These are phyloP conservation scores for Drosophila vallismaia DNA, from an alignment of 2,888 invertebrate species.

Conservation along the genomic window DNA sequence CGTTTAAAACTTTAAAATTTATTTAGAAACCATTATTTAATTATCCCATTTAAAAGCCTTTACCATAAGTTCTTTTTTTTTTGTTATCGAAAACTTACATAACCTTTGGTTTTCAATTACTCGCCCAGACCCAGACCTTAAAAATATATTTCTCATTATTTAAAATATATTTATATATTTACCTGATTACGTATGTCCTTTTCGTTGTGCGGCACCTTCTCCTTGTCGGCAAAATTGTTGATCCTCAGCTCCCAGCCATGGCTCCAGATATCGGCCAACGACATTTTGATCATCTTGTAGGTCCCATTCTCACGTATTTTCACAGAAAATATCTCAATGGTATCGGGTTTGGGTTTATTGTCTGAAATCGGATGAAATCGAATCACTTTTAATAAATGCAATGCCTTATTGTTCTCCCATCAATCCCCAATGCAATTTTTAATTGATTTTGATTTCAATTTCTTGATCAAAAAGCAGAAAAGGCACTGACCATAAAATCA, in stretches of 20 bases:
- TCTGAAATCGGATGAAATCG: constrained; percentile 84
- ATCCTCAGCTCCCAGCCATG: constrained; percentile 88
- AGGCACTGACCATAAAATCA: neutral
- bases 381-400: constrained; percentile 11
- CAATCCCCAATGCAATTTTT: constrained; percentile 12
- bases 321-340: constrained; percentile 88
- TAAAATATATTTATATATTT: constrained; percentile 54
- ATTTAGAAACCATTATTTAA: too few relatives aligned
- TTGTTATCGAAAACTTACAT: too few relatives aligned
- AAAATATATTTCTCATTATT: neutral
- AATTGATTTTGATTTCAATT: constrained; percentile 40
- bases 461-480: neutral
- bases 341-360: constrained; percentile 90
- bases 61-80: too few relatives aligned
- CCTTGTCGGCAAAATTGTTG: constrained; percentile 90
- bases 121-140: too few relatives aligned
- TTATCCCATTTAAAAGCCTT: too few relatives aligned
- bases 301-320: constrained; percentile 85
- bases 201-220: constrained; percentile 87
- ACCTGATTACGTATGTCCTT: constrained; percentile 89
- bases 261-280: constrained; percentile 88
- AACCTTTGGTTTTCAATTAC: too few relatives aligned
- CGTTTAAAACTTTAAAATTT: too few relatives aligned
- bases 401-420: neutral
- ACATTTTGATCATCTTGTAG: constrained; percentile 86